Conservation (phyloP, 2,888 invertebrate genomes). For the Stegana nigrithorax region DNA sequence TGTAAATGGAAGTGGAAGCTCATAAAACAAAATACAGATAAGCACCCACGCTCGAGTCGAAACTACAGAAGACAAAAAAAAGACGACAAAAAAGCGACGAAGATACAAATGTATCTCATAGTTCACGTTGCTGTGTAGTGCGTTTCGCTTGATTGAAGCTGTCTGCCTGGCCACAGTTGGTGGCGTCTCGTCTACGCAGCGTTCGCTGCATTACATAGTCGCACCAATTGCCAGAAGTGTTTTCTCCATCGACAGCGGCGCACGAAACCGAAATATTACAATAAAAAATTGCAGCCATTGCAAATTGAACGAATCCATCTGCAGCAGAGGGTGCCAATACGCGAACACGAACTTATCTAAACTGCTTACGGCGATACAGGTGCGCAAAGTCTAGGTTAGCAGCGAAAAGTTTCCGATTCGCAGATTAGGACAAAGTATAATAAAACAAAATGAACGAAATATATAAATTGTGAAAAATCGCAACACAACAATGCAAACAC, state of each 20-base stretch:
- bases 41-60: not conserved
- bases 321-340: no score
- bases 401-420: not conserved
- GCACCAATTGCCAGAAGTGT: not conserved
- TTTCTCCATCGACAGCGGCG: not conserved
- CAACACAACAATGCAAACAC: not conserved
- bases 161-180: no score
- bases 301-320: not conserved
- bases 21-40: conserved; percentile 8
- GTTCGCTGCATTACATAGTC: no score
- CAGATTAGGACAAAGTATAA: no score
- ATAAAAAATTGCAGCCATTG: not conserved
- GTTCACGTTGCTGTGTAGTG: not conserved
- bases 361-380: not conserved
- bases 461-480: not conserved
- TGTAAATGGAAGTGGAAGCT: conserved; percentile 49
- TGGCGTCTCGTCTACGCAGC: no score
- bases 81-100: not conserved
- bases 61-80: not conserved
- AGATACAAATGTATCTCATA: not conserved
- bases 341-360: no score
- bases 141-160: conserved; percentile 4
- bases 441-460: not conserved
- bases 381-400: not conserved
- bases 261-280: not conserved